A percentile compares a stretch with the other conserved stretches of the same genome.
Evolutionary conservation across 2,797 vertebrate species (phyloP).

Genomic region (Platyrinchus mystaceus): DNA sequence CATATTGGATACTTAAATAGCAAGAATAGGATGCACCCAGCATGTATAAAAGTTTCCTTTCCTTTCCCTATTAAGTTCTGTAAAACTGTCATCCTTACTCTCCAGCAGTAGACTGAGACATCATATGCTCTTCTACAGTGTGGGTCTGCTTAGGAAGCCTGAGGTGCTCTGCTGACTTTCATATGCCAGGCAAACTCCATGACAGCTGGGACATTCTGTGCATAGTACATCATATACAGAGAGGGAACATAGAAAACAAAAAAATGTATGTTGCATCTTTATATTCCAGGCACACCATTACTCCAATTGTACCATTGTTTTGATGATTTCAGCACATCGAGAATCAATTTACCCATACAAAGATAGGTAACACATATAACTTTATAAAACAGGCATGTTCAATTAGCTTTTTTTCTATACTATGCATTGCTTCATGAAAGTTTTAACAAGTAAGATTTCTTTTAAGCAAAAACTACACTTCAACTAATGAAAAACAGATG

Average conservation of each 20-base stretch:
- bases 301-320: background rate
- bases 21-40: background rate
- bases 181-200: background rate
- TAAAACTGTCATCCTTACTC: background rate
- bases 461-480: constrained; percentile 26
- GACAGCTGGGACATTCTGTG: background rate
- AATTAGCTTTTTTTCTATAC: background rate
- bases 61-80: background rate
- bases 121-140: rapidly evolving
- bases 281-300: background rate
- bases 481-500: constrained; percentile 35
- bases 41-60: background rate
- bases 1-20: background rate
- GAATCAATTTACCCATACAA: background rate
- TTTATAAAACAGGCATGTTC: background rate
- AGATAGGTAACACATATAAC: background rate
- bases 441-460: constrained; percentile 19
- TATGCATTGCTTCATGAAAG: constrained; percentile 5
- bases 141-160: background rate
- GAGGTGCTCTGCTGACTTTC: background rate
- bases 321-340: background rate
- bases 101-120: background rate
- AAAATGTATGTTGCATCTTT: background rate
- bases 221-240: background rate
- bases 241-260: background rate